Evolutionary conservation across 2,888 invertebrate species (phyloP).

Genomic region (Cephus nigrinus): DNA sequence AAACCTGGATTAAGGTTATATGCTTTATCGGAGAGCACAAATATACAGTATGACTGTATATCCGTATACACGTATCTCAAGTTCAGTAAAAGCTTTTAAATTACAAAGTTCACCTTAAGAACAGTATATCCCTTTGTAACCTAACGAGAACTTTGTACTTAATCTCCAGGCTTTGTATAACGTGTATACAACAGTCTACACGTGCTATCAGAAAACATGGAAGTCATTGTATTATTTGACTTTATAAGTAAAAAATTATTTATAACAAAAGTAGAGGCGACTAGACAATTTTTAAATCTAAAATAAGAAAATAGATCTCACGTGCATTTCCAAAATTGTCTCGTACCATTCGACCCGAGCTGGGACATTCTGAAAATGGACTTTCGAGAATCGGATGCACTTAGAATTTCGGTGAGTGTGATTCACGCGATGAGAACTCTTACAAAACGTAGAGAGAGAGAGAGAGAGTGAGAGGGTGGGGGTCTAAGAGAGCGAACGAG

Average conservation of each 20-base stretch:
- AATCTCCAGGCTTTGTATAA: too few relatives aligned
- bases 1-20: neutral
- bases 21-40: neutral
- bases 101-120: too few relatives aligned
- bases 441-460: constrained; percentile 10
- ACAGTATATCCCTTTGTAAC: too few relatives aligned
- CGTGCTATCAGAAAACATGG: neutral
- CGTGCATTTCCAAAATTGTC: neutral
- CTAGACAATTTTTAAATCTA: neutral
- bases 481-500: neutral
- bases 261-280: neutral
- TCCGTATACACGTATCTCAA: too few relatives aligned
- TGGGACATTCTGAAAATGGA: constrained; percentile 30
- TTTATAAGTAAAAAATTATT: neutral
- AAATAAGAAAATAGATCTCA: neutral
- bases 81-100: too few relatives aligned
- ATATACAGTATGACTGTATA: neutral
- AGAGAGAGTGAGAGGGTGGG: constrained; percentile 14
- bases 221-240: neutral
- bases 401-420: constrained; percentile 45
- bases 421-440: constrained; percentile 25
- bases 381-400: constrained; percentile 43
- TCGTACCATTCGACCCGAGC: neutral
- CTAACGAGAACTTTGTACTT: too few relatives aligned
- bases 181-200: too few relatives aligned